phyloP scores from a whole-genome alignment of 2,888 invertebrate species.

The Nemoura dubitans region DNA sequence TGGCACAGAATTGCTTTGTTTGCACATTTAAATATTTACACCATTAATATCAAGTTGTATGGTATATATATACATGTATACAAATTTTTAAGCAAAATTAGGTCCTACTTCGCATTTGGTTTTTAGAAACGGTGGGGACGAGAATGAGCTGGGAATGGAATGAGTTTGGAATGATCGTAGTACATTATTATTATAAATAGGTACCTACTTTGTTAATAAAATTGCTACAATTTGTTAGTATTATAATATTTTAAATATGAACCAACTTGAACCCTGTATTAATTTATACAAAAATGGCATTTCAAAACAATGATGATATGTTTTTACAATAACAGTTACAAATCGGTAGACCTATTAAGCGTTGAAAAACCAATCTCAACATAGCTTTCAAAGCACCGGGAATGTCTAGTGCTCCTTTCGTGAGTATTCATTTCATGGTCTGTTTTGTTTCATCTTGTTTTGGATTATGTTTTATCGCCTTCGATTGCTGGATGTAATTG shows the following conservation, averaged over 20 bases:
- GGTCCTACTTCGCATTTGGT: conserved; percentile 9
- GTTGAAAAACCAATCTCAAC: background rate
- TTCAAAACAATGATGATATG: conserved; percentile 39
- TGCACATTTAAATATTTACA: conserved; percentile 36
- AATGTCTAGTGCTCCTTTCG: background rate
- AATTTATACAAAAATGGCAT: conserved; percentile 16
- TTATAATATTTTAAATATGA: conserved; percentile 19
- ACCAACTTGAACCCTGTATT: conserved; percentile 30
- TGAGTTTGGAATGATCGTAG: background rate
- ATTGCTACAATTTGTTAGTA: background rate
- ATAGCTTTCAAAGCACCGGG: background rate
- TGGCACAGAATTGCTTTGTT: conserved; percentile 30
- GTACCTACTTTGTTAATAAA: conserved; percentile 17
- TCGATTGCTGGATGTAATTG: conserved; percentile 33
- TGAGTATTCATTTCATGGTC: background rate
- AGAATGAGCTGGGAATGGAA: conserved; percentile 12
- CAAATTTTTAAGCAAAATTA: conserved; percentile 29
- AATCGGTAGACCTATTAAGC: background rate
- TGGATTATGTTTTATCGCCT: conserved; percentile 26
- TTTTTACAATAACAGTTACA: conserved; percentile 26
- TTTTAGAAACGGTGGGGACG: background rate
- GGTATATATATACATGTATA: conserved; percentile 10
- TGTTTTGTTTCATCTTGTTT: background rate
- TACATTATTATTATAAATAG: background rate
- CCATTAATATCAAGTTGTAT: conserved; percentile 1